phyloP scores from a whole-genome alignment of 2,113 vertebrate genomes.

The Oreochromis tanganicae region DNA sequence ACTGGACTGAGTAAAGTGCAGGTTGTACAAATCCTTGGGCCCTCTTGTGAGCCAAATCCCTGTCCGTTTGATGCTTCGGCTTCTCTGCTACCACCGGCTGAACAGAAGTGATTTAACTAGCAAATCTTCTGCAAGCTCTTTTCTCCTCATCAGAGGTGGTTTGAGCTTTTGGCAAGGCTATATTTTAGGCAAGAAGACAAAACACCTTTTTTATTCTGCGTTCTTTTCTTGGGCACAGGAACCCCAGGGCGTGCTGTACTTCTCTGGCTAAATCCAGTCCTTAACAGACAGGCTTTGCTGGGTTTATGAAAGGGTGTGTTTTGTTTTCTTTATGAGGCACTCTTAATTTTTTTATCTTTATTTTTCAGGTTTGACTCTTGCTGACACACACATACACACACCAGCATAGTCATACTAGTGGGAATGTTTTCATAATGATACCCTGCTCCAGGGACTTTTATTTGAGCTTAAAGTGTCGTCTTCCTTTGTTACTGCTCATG shows the following conservation, averaged over 20 bases:
- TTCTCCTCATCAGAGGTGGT: background rate
- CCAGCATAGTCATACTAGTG: background rate
- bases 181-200: background rate
- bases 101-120: constrained; percentile 10
- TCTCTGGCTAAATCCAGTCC: background rate
- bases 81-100: background rate
- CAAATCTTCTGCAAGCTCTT: constrained; percentile 2
- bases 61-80: background rate
- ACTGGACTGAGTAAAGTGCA: background rate
- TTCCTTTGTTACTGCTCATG: background rate
- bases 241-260: background rate
- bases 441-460: background rate
- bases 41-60: constrained; percentile 13
- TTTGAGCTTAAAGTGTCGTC: background rate
- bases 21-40: constrained; percentile 16
- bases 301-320: background rate
- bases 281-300: background rate
- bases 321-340: background rate
- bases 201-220: background rate
- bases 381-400: background rate
- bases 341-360: background rate
- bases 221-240: background rate
- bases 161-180: background rate
- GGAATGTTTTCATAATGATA: background rate
- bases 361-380: background rate